Evolutionary conservation across 2,797 vertebrate species (phyloP), one percentile per base, ranked within the genome.

Genomic region (Antrozous pallidus): DNA sequence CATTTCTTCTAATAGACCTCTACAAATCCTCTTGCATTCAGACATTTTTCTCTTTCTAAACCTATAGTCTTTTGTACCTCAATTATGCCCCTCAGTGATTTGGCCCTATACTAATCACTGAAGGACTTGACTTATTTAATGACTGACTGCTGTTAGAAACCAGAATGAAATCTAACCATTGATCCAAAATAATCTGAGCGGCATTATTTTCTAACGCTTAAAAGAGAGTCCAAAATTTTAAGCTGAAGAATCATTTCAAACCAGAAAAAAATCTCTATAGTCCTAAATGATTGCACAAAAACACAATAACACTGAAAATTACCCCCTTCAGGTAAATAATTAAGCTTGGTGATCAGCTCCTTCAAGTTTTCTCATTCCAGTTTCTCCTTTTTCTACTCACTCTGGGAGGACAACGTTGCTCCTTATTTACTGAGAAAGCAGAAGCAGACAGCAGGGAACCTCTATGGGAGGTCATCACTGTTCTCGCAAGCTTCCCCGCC

Each of bases 241-340:
- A 92, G 36, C 5, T 3, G 28, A 91, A 9, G n/a, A 87, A 77
- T 84, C 10, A 17, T 87, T 88, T 92, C 36, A 88, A 96, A 70
- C 9, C 9, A 42, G 26, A 45, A 65, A 54, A 81, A 92, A 93
- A 47, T 14, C 31, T 45, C 51, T 10, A 20, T 3, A 6, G 9
- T 24, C 24, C 61, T 88, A 90, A 77, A 86, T 93, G 36, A 96
- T 5, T 79, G 75, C 88, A 84, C 12, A 9, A 90, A n/a, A 80
- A 86, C 47, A 78, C 85, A 74, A 51, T 0, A 71, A 38, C 69
- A 71, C 5, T n/a, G 3, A 92, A 88, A 81, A 75, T 42, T 11
- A n/a, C 8, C 65, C 51, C 75, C 36, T 78, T 40, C 3, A 74
- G 78, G 31, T 42, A 75, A 84, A 47, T 31, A 51, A 85, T 88